Evolutionary conservation across 2,888 invertebrate genomes (phyloP).

Genomic region (Matsumyia berberina): DNA sequence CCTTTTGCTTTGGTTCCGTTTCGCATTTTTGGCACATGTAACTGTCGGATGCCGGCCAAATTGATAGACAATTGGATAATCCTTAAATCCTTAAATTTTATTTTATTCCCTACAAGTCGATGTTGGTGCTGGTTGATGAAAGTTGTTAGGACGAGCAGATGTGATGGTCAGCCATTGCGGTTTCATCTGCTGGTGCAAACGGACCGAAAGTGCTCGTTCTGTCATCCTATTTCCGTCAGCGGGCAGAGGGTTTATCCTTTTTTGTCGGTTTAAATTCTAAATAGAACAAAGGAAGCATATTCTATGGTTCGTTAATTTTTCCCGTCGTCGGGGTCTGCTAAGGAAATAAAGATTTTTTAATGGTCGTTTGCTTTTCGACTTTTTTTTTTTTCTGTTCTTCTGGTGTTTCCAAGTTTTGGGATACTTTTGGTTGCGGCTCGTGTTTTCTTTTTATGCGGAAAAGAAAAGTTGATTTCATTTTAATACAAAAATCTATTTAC

Average conservation of each 20-base stretch:
- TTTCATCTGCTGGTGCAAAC: conserved; percentile 31
- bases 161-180: conserved; percentile 43
- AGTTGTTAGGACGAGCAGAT: conserved; percentile 14
- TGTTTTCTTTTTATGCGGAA: background rate
- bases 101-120: conserved; percentile 37
- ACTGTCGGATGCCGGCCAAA: conserved; percentile 62
- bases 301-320: conserved; percentile 72
- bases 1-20: background rate
- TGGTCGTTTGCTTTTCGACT: conserved; percentile 56
- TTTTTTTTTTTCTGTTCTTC: background rate
- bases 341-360: conserved; percentile 65
- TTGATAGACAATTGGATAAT: conserved; percentile 74
- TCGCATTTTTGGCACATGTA: conserved; percentile 22
- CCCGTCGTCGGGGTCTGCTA: conserved; percentile 25
- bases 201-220: conserved; percentile 21
- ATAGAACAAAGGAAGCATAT: conserved; percentile 67
- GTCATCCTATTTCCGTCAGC: conserved; percentile 22
- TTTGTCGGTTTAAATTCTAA: conserved; percentile 39
- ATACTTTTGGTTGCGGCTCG: conserved; percentile 8
- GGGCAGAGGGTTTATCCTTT: conserved; percentile 34
- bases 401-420: background rate
- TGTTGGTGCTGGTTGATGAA: background rate
- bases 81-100: conserved; percentile 62
- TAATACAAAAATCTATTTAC: conserved; percentile 46
- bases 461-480: conserved; percentile 36